Conservation (phyloP, 2,113 vertebrate genomes). For the Lepidothrix coronata region DNA sequence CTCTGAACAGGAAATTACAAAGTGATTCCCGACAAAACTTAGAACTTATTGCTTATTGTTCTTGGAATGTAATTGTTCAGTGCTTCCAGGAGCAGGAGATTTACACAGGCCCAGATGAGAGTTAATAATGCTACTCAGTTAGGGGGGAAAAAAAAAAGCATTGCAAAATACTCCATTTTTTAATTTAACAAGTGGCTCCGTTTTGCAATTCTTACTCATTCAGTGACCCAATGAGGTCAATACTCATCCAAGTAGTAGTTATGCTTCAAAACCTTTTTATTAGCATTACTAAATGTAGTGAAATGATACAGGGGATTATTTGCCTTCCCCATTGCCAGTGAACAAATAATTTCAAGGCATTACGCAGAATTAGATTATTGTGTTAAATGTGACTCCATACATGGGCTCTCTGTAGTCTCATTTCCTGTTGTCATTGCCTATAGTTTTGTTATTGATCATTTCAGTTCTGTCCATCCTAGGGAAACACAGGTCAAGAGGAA, state of each 20-base stretch:
- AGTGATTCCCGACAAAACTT: background rate
- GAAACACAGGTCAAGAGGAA: background rate
- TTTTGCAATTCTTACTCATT: slow-evolving; percentile 33
- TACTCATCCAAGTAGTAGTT: background rate
- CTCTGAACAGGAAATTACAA: background rate
- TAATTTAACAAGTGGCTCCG: background rate
- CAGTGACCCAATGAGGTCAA: background rate
- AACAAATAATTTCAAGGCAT: background rate
- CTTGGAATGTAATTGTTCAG: background rate
- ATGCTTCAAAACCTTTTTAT: background rate
- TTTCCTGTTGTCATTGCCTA: background rate
- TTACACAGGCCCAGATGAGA: background rate
- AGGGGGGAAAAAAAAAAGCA: background rate
- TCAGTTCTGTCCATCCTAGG: background rate
- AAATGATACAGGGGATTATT: background rate
- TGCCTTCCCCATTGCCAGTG: background rate
- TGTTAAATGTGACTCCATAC: background rate
- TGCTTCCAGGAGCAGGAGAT: background rate
- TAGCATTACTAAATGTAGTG: background rate
- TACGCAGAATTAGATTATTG: background rate
- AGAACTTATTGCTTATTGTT: background rate
- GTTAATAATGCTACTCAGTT: background rate
- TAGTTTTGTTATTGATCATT: background rate
- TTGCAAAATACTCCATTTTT: background rate
- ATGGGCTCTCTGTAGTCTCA: background rate